Evolutionary conservation across 2,113 vertebrate genomes (phyloP), one percentile per base, ranked within the genome.

Genomic region (Serinus canaria): DNA sequence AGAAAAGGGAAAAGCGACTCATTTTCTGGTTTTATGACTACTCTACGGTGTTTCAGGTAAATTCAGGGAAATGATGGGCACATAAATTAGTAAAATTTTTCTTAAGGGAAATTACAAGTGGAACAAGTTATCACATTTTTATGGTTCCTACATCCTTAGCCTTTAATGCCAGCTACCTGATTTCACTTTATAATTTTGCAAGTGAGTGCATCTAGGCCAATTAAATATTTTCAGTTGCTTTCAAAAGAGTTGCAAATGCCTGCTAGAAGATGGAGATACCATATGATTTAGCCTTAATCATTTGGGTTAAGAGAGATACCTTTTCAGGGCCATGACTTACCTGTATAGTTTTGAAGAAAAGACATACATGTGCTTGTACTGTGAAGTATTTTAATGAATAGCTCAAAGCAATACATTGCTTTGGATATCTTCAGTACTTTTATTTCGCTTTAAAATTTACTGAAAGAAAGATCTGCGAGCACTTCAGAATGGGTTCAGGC

Each of bases 211-310:
- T 70, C 53, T 87, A 73, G 43, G 31, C 41, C 58, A 89, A 90
- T 83, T 84, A 96, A 91, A 10, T 15, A 30, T 60, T 80, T 95
- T 93, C 63, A 69, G 14, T 86, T 95, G 52, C 87, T 66, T 93
- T 83, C 41, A 44, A 44, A 44, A 76, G 49, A 59, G 11, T 27
- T 90, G 35, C 27, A 93, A 89, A 62, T 39, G n/a, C 14, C 35
- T 11, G 4, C 18, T 74, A n/a, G 50, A 79, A 6, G 15, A 47
- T 60, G 56, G 83, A 77, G 69, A 70, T 37, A 37, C 21, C 3
- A 4, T 39, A 35, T 5, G 30, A 72, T 80, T 72, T 50, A 63
- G 46, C 18, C n/a, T 35, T 56, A 73, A 90, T 64, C 24, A 43
- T 47, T 59, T 95, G 49, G n/a, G 39, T 22, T 74, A 25, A 72